phyloP scores from a whole-genome alignment of 92 coral and sea anemone genomes.

The Heteractis magnifica region DNA sequence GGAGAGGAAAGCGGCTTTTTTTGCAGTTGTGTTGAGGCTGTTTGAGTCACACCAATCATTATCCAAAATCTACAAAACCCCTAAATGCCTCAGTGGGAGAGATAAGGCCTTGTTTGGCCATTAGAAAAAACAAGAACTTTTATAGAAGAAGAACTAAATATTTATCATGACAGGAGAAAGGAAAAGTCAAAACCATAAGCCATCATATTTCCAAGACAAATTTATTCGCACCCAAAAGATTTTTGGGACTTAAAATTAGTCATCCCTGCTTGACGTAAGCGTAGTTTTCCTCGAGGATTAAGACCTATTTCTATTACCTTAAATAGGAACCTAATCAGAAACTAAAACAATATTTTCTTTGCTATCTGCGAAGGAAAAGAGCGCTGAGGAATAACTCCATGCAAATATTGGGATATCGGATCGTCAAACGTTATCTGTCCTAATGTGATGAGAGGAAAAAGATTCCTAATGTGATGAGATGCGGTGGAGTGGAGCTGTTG shows the following conservation, averaged over 20 bases:
- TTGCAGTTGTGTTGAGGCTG: not conserved
- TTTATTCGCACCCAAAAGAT: not conserved
- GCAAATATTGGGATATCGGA: slow-evolving; percentile 22
- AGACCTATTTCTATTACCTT: not conserved
- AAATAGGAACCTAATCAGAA: slow-evolving; percentile 33
- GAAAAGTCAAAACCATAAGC: not conserved
- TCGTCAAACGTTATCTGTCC: not conserved
- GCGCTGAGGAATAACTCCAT: slow-evolving; percentile 2
- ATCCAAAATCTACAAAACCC: slow-evolving; percentile 7
- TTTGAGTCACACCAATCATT: not conserved
- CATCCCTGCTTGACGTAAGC: not conserved
- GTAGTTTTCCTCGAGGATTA: slow-evolving; percentile 4
- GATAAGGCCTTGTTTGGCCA: not conserved
- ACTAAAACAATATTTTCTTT: slow-evolving; percentile 4
- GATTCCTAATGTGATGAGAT: slow-evolving; percentile 16
- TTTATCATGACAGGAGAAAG: not conserved
- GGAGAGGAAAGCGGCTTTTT: slow-evolving; percentile 5
- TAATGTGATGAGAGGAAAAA: slow-evolving; percentile 11
- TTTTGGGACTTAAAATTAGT: not conserved
- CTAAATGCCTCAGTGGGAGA: not conserved
- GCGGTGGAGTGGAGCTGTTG: slow-evolving; percentile 15
- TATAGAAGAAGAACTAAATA: not conserved
- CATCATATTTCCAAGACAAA: not conserved
- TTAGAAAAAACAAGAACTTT: not conserved
- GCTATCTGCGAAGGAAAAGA: not conserved